Percentiles rank a stretch among this genome's conserved stretches.
Evolutionary conservation across 2,888 invertebrate species (phyloP).

Genomic region (Sarcophaga variegata): DNA sequence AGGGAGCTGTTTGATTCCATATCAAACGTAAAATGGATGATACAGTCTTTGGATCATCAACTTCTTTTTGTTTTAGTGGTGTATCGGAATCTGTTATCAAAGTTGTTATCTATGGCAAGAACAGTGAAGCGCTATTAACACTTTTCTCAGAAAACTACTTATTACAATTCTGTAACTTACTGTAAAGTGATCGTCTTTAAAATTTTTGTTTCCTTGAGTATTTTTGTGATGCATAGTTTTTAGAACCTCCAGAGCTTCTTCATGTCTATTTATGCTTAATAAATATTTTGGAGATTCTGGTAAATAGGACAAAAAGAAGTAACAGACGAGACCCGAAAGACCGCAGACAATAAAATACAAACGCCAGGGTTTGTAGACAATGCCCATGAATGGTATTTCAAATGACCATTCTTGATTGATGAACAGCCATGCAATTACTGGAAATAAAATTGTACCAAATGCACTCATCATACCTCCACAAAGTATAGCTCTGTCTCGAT

Average conservation of each 20-base stretch:
- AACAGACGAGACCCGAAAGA: slow-evolving; percentile 75
- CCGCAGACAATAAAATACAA: slow-evolving; percentile 77
- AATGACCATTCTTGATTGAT: slow-evolving; percentile 77
- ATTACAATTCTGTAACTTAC: neutral
- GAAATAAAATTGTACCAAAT: slow-evolving; percentile 75
- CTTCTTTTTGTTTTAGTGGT: slow-evolving; percentile 24
- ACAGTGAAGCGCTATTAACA: too few relatives aligned
- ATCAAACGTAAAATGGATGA: slow-evolving; percentile 71
- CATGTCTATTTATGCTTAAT: slow-evolving; percentile 72
- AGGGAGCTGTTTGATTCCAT: slow-evolving; percentile 79
- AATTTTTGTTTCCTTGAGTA: slow-evolving; percentile 70
- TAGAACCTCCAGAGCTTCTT: slow-evolving; percentile 74
- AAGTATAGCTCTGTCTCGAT: slow-evolving; percentile 81
- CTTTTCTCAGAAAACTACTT: too few relatives aligned
- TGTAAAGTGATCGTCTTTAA: slow-evolving; percentile 42
- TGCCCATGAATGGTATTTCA: slow-evolving; percentile 72
- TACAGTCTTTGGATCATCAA: slow-evolving; percentile 24
- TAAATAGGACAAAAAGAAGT: slow-evolving; percentile 73
- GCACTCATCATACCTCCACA: slow-evolving; percentile 77
- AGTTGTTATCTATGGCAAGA: slow-evolving; percentile 49
- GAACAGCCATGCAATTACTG: slow-evolving; percentile 76
- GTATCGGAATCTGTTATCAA: slow-evolving; percentile 67
- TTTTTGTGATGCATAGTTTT: slow-evolving; percentile 73
- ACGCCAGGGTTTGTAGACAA: slow-evolving; percentile 78
- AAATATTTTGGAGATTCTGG: slow-evolving; percentile 80